Conservation (phyloP, 1,140 invertebrate genomes). For the Diuraphis noxia region DNA sequence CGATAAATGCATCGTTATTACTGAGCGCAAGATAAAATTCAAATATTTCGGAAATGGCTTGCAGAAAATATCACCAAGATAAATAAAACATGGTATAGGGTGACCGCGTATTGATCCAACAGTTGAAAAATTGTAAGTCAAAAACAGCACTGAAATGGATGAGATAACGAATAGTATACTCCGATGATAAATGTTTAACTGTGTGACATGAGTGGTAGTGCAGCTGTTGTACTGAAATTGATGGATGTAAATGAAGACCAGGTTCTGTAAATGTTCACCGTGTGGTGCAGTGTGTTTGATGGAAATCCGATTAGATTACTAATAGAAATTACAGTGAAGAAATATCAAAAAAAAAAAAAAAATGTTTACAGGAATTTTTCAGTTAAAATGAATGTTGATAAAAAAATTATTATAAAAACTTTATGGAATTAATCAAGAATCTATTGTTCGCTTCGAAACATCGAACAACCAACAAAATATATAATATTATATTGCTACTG, state of each 20-base stretch:
- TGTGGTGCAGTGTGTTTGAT: background rate
- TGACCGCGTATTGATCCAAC: background rate
- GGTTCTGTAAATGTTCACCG: background rate
- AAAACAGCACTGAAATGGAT: background rate
- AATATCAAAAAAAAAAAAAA: background rate
- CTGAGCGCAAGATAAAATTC: background rate
- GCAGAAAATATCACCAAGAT: background rate
- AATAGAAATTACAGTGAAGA: background rate
- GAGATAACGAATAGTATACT: slow-evolving; percentile 13
- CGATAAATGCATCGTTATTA: background rate
- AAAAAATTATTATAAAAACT: background rate
- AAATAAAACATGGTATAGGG: background rate
- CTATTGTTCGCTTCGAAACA: background rate
- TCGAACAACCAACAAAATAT: background rate
- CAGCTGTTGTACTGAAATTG: background rate
- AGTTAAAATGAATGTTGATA: background rate
- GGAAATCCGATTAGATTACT: background rate
- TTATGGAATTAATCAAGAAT: background rate
- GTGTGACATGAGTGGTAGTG: slow-evolving; percentile 1
- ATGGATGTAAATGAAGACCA: slow-evolving; percentile 22
- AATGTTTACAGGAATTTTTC: background rate
- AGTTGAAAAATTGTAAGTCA: slow-evolving; percentile 35
- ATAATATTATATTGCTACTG: background rate
- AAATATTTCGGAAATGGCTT: background rate
- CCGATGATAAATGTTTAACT: slow-evolving; percentile 7